These are phyloP conservation scores for Rhynchonycteris naso DNA, from an alignment of 2,797 vertebrate genomes.

Conservation along the genomic window DNA sequence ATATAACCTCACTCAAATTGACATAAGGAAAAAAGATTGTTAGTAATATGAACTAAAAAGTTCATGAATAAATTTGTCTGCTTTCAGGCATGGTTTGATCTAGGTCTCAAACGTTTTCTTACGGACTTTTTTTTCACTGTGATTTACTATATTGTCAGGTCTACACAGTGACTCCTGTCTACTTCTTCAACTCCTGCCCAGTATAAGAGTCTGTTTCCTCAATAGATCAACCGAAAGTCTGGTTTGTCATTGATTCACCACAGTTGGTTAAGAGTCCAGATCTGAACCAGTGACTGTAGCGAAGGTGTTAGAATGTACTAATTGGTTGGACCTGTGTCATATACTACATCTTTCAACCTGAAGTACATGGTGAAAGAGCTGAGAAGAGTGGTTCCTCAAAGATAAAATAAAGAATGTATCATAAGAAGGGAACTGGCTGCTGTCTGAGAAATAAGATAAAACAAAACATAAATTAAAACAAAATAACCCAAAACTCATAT, in stretches of 20 bases:
- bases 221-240: background rate
- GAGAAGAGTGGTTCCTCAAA: background rate
- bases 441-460: background rate
- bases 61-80: background rate
- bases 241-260: background rate
- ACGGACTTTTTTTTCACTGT: background rate
- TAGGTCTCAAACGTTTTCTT: background rate
- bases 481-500: background rate
- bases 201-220: background rate
- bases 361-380: background rate
- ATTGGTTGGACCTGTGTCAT: background rate
- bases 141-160: background rate
- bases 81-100: background rate
- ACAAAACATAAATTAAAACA: background rate
- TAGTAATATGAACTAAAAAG: background rate
- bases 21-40: background rate
- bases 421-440: rapidly evolving
- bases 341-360: background rate
- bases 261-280: background rate
- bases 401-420: background rate
- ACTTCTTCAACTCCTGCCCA: background rate
- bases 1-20: background rate
- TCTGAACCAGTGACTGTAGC: background rate
- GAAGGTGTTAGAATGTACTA: background rate
- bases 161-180: background rate